These are phyloP conservation scores for Spea multiplicata DNA, from an alignment of 2,113 vertebrate species.

Conservation along the genomic window DNA sequence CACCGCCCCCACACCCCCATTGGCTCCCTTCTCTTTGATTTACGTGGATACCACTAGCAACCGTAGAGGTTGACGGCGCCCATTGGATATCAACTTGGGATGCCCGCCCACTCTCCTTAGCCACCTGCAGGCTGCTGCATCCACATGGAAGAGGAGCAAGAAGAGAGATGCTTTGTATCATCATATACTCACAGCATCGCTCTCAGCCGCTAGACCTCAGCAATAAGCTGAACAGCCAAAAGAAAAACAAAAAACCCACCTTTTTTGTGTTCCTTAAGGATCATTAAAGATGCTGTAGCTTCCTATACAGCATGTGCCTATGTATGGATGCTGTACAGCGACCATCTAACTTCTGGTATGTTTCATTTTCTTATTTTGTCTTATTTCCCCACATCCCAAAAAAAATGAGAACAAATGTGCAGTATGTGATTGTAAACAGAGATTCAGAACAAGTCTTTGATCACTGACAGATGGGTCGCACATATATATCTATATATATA, in stretches of 20 bases:
- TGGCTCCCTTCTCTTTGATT: slow-evolving; percentile 75
- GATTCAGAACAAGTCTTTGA: background rate
- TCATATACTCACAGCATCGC: background rate
- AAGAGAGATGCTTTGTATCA: slow-evolving; percentile 5
- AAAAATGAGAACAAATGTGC: slow-evolving; percentile 4
- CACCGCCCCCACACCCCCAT: slow-evolving; percentile 73
- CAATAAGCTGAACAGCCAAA: background rate
- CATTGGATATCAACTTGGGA: slow-evolving; percentile 59
- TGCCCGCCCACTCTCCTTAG: slow-evolving; percentile 25
- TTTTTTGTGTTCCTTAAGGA: background rate
- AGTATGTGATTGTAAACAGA: background rate
- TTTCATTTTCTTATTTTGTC: background rate
- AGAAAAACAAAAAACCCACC: background rate
- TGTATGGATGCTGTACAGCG: background rate
- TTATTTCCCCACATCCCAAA: background rate
- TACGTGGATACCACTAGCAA: slow-evolving; percentile 81
- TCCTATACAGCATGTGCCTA: background rate
- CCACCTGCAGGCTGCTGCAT: slow-evolving; percentile 39
- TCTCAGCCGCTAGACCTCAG: background rate
- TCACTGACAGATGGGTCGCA: slow-evolving; percentile 5
- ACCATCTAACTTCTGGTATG: background rate
- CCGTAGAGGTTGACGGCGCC: slow-evolving; percentile 55
- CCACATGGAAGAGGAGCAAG: slow-evolving; percentile 50
- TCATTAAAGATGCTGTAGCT: background rate
- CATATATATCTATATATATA: background rate